Base-by-base conservation (phyloP, 2,797 vertebrate species). In the Chrysocyon brachyurus region DNA sequence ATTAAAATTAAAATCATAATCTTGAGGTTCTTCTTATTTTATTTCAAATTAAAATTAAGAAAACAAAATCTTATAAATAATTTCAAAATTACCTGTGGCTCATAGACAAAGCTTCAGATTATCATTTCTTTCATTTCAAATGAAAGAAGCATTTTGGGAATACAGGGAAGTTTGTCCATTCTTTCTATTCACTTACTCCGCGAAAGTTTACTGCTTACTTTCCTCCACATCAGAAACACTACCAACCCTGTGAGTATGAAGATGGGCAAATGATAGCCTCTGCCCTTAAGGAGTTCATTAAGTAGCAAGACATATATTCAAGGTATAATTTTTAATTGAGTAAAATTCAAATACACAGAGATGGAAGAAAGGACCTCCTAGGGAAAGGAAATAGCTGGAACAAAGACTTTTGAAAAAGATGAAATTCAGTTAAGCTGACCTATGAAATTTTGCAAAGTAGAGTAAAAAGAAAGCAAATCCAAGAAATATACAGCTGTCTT, bases 1-100 rank as follows among this genome's bases (percentile, higher is more conserved):
- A 88, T 83, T 88, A 49, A 75, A 72, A 73, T 87, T 64, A 56
- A 91, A 92, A 82, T 49, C 33, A 75, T 88, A 95, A 83, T 21
- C 24, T 95, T 77, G 52, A 92, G 52, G 9, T 88, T 85, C 31
- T n/a, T 28, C 49, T 49, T 31, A 28, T 52, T 12, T 59, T 78
- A 56, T 73, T 77, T 92, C 66, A 52, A 36, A 83, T 75, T 49
- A 75, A 75, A 87, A 36, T 70, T 64, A 86, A 64, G 56, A 79
- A 84, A 85, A 73, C 57, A 82, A 79, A 12, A 6, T 93, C 7
- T 79, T 68, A 36, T 26, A 36, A 81, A 93, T 70, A 70, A 85
- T 79, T 93, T 73, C 31, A 59, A 82, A 90, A 87, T 75, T 22
- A 94, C 66, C 12, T 75, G 52, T 75, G 16, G 31, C 75, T 75